phyloP scores from a whole-genome alignment of 1,140 invertebrate species.

The Zaprionus tsacasi region DNA sequence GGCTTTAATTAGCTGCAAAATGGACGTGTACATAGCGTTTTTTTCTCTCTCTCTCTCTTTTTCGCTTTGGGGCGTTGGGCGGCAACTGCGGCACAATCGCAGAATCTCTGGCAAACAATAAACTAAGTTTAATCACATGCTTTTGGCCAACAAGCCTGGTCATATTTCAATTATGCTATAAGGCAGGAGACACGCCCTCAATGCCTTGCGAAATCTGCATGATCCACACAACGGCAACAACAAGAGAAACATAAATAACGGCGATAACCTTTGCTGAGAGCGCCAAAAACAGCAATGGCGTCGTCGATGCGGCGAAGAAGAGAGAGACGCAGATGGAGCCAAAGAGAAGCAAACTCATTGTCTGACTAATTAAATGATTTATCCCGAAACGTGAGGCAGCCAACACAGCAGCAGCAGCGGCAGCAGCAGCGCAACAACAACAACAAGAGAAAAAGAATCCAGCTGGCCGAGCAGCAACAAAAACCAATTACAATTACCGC shows the following conservation, averaged over 20 bases:
- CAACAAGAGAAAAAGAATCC: conserved; percentile 29
- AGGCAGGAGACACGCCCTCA: conserved; percentile 55
- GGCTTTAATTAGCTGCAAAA: conserved; percentile 68
- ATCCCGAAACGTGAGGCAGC: conserved; percentile 77
- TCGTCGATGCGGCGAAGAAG: neutral
- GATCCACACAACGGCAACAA: neutral
- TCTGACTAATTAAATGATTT: conserved; percentile 82
- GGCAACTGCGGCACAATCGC: conserved; percentile 16
- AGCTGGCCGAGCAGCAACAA: conserved; percentile 50
- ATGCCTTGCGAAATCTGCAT: conserved; percentile 28
- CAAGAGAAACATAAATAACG: conserved; percentile 44
- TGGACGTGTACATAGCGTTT: conserved; percentile 8
- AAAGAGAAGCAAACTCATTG: conserved; percentile 65
- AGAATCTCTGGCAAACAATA: conserved; percentile 41
- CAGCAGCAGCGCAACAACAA: conserved; percentile 45
- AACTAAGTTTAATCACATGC: conserved; percentile 50
- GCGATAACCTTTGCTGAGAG: conserved; percentile 66
- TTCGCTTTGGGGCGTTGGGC: conserved; percentile 12
- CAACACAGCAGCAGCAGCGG: conserved; percentile 43
- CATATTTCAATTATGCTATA: conserved; percentile 71
- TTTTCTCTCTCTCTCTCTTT: neutral
- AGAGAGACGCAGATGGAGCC: neutral
- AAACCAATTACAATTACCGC: conserved; percentile 83
- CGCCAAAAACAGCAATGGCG: conserved; percentile 54
- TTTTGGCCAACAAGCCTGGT: conserved; percentile 41